A percentile compares a stretch with the other conserved stretches of the same genome.
Conservation (phyloP, 1,140 invertebrate species). For the Lepeophtheirus salmonis region DNA sequence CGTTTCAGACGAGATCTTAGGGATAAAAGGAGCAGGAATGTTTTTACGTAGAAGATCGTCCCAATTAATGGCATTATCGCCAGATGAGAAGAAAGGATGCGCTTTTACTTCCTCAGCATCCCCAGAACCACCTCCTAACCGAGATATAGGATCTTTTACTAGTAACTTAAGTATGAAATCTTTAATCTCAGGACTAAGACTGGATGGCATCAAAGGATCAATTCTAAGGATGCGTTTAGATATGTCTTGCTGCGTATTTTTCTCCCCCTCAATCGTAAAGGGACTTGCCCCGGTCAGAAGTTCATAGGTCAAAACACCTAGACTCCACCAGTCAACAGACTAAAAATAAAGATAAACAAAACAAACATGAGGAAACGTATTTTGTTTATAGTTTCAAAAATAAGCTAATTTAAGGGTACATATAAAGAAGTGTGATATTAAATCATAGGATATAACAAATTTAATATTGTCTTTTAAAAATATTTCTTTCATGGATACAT, state of each 20-base stretch:
- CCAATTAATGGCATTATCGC: slow-evolving; percentile 44
- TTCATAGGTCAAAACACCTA: slow-evolving; percentile 90
- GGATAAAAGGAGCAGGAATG: slow-evolving; percentile 58
- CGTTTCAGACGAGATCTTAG: slow-evolving; percentile 54
- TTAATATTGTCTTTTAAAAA: no score
- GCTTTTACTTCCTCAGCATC: slow-evolving; percentile 67
- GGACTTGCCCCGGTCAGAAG: slow-evolving; percentile 88
- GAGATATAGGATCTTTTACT: slow-evolving; percentile 63
- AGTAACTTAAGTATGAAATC: slow-evolving; percentile 54
- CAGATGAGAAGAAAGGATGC: slow-evolving; percentile 57
- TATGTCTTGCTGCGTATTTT: slow-evolving; percentile 79
- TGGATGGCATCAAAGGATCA: slow-evolving; percentile 61
- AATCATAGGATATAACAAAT: neutral
- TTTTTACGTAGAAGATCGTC: slow-evolving; percentile 46
- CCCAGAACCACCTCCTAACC: slow-evolving; percentile 55
- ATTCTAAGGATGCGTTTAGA: slow-evolving; percentile 61
- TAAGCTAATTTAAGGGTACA: neutral
- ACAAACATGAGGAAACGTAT: neutral
- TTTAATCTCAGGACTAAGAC: slow-evolving; percentile 38
- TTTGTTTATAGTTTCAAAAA: neutral
- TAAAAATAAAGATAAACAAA: slow-evolving; percentile 29
- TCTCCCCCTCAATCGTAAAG: slow-evolving; percentile 84
- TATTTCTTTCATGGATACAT: no score
- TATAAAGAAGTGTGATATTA: neutral
- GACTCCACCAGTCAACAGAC: slow-evolving; percentile 95